Evolutionary conservation across 1,140 invertebrate genomes (phyloP).

Genomic region (Macrocentrus cingulum): DNA sequence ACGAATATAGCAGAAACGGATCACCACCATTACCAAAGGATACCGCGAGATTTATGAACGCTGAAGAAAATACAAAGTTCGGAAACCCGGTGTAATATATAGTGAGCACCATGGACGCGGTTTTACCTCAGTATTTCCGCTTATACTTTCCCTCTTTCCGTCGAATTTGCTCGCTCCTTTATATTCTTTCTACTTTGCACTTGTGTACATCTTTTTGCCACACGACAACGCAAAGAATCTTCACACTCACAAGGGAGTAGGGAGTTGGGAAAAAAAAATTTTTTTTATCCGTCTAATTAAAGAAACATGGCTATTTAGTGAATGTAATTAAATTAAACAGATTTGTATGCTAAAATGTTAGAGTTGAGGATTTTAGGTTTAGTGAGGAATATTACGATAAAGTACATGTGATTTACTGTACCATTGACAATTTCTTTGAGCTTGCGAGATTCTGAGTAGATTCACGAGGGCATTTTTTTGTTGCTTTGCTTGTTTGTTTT

Average conservation of each 20-base stretch:
- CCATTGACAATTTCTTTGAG: no score
- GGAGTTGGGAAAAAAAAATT: no score
- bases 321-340: no score
- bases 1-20: conserved; percentile 16
- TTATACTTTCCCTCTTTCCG: not conserved
- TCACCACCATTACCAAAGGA: conserved; percentile 18
- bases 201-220: not conserved
- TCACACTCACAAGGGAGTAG: no score
- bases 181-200: not conserved
- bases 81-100: conserved; percentile 19
- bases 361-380: no score
- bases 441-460: not conserved
- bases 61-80: conserved; percentile 25
- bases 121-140: conserved; percentile 23
- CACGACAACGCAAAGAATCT: no score
- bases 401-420: no score
- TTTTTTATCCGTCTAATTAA: no score
- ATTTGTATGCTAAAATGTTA: no score
- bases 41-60: conserved; percentile 24
- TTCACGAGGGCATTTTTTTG: no score
- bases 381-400: no score
- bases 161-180: not conserved
- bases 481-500: not conserved
- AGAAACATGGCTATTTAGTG: no score
- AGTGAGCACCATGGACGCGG: not conserved